phyloP scores from a whole-genome alignment of 2,888 invertebrate species.

The Magallana nippona region DNA sequence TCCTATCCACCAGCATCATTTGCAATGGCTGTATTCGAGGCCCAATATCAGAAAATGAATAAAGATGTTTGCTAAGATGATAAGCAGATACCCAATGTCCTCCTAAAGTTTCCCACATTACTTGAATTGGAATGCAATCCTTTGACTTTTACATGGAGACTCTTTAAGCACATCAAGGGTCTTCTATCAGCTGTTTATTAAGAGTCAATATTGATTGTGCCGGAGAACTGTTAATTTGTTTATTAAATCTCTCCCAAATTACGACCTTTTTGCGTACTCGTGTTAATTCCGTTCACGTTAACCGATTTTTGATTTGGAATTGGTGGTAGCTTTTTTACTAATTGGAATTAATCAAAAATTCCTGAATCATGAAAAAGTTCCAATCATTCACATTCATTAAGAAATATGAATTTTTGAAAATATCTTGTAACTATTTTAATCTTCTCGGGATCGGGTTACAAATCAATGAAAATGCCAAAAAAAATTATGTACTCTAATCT shows the following conservation, averaged over 20 bases:
- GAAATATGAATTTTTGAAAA: neutral
- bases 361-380: neutral
- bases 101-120: too few relatives aligned
- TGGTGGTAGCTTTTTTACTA: neutral
- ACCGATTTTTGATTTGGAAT: neutral
- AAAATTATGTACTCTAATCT: neutral
- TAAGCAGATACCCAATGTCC: too few relatives aligned
- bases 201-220: neutral
- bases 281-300: neutral
- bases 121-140: too few relatives aligned
- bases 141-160: too few relatives aligned
- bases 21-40: too few relatives aligned
- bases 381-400: neutral
- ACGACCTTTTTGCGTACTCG: neutral
- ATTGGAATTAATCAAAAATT: neutral
- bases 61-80: too few relatives aligned
- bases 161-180: too few relatives aligned
- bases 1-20: neutral
- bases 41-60: too few relatives aligned
- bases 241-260: neutral
- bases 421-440: neutral
- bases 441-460: neutral
- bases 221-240: conserved; percentile 1
- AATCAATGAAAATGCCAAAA: neutral
- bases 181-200: neutral